Base-by-base conservation (phyloP, 1,140 invertebrate genomes). In the Bombus superbus region DNA sequence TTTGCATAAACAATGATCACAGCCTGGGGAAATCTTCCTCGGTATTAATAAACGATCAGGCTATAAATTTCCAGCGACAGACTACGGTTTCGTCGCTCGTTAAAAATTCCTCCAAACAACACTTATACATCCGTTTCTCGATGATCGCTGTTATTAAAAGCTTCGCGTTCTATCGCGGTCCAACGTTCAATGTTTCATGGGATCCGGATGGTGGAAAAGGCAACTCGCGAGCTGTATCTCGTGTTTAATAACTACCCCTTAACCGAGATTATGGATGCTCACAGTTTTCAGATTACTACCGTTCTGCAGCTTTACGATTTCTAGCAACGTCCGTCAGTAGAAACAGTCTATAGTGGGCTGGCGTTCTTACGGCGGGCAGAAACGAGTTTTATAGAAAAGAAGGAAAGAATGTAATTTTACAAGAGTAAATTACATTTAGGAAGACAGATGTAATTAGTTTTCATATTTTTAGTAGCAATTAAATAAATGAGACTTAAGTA, bases 1-100 rank as follows among this genome's bases (percentile, higher is more conserved):
- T 74, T 86, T 89, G 75, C 88, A 89, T 89, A 89, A 89, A 89
- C 88, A 89, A 89, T 89, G 68, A 80, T 89, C 86, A 64, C 68
- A 82, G 79, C 76, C 83, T 85, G 83, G 83, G 83, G 83, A 85
- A 81, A 86, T 81, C 78, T 75, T 81, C 22, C 22, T 32, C 38
- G 15, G 47, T 59, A 79, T 81, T 86, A 86, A 86, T 81, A 81
- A 86, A 86, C 84, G 79, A 86, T 75, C 79, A 38, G 9, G 25
- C 66, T 53, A 78, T 80, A 80, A 85, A 85, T 64, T 72, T 35
- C 6, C 47, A 42, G 38, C 38, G 53, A 6, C 6, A 18, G 32
- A 76, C 10, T 18, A 2, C 38, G 32, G 13, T 72, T 80, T 35
- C 68, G 66, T 10, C 3, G 76, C 35, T 80, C 77, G 83, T 85